Percentiles rank a stretch among this genome's conserved stretches.
Evolutionary conservation across 2,797 vertebrate genomes (phyloP).

Genomic region (Pogonophryne albipinna): DNA sequence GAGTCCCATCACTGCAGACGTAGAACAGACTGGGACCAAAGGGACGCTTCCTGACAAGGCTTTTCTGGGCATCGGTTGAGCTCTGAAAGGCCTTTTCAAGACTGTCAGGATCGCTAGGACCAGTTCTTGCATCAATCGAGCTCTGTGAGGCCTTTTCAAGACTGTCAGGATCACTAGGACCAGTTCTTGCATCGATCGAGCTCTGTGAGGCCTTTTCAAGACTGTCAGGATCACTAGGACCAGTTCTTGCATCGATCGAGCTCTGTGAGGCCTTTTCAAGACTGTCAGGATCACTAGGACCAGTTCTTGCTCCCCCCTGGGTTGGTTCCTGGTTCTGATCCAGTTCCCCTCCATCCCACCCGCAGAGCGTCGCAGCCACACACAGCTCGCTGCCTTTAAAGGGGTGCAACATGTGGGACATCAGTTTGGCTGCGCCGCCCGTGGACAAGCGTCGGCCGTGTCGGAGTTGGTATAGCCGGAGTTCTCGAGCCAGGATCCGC

Average conservation of each 20-base stretch:
- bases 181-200: constrained; percentile 15
- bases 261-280: constrained; percentile 18
- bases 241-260: constrained; percentile 19
- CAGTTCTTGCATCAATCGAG: constrained; percentile 18
- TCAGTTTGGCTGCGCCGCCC: constrained; percentile 86
- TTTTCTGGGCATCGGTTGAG: constrained; percentile 2
- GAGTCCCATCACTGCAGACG: constrained; percentile 88
- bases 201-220: constrained; percentile 18
- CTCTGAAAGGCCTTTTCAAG: constrained; percentile 18
- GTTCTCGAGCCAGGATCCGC: constrained; percentile 86
- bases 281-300: constrained; percentile 29
- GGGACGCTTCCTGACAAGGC: neutral
- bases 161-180: constrained; percentile 29
- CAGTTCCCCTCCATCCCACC: constrained; percentile 86
- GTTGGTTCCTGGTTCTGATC: neutral
- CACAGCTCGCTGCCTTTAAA: constrained; percentile 90
- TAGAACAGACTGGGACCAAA: constrained; percentile 86
- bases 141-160: constrained; percentile 18
- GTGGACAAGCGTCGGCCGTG: constrained; percentile 85
- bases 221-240: constrained; percentile 30
- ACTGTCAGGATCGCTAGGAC: constrained; percentile 29
- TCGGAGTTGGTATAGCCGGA: constrained; percentile 87
- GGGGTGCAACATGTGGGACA: constrained; percentile 87
- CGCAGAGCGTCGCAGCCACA: constrained; percentile 90
- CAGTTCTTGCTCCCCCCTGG: constrained; percentile 33